phyloP scores from a whole-genome alignment of 1,140 invertebrate species.

The Zaprionus taronus region DNA sequence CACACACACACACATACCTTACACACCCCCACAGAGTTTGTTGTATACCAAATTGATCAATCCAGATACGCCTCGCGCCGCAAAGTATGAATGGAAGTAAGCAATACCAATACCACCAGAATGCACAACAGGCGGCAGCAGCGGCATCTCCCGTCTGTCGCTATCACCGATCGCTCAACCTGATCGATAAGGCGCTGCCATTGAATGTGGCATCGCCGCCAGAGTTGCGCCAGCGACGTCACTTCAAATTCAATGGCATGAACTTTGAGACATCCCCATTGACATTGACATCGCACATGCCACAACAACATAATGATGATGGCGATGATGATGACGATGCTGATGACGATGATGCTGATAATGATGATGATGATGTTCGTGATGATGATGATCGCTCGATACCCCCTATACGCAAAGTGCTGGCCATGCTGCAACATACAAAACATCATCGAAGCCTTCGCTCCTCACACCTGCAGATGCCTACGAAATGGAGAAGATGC shows the following conservation, averaged over 20 bases:
- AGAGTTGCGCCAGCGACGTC: slow-evolving; percentile 44
- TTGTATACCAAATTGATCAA: too few relatives aligned
- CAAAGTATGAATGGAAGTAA: slow-evolving; percentile 15
- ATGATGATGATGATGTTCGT: too few relatives aligned
- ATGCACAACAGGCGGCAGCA: neutral
- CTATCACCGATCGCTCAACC: slow-evolving; percentile 16
- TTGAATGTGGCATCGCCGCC: slow-evolving; percentile 40
- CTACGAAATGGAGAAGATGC: neutral
- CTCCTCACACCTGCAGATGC: neutral
- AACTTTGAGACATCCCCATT: slow-evolving; percentile 43
- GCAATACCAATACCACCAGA: neutral
- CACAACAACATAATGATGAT: neutral
- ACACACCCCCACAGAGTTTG: neutral
- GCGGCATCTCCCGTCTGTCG: neutral
- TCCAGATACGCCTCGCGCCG: neutral
- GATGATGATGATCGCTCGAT: too few relatives aligned
- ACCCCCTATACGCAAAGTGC: neutral
- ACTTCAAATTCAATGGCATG: slow-evolving; percentile 58
- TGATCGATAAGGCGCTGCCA: slow-evolving; percentile 48
- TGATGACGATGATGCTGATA: too few relatives aligned
- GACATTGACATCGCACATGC: neutral
- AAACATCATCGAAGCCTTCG: neutral
- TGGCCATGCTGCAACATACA: neutral
- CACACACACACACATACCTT: neutral
- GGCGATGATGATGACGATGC: too few relatives aligned